phyloP scores from a whole-genome alignment of 2,113 vertebrate genomes.

The Cynocephalus volans region DNA sequence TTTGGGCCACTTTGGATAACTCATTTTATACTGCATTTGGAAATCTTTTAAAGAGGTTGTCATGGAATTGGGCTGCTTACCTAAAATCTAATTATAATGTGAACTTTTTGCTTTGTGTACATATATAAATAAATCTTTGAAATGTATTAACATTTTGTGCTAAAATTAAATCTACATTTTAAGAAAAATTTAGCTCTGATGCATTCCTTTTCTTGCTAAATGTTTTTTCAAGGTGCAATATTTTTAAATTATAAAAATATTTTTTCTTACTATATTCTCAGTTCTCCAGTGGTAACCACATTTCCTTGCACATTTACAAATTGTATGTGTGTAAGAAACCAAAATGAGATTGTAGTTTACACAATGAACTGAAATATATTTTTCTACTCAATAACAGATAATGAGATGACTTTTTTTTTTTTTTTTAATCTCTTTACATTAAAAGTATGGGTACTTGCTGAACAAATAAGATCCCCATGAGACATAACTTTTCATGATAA shows the following conservation, averaged over 20 bases:
- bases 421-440: background rate
- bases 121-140: slow-evolving; percentile 10
- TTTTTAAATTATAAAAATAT: slow-evolving; percentile 46
- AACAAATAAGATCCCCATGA: slow-evolving; percentile 32
- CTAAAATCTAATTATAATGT: slow-evolving; percentile 53
- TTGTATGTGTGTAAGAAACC: background rate
- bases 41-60: background rate
- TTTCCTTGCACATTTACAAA: slow-evolving; percentile 44
- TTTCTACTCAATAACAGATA: background rate
- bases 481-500: background rate
- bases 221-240: background rate
- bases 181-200: slow-evolving; percentile 40
- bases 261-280: background rate
- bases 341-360: slow-evolving; percentile 20
- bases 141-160: background rate
- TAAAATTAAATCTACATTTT: slow-evolving; percentile 45
- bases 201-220: background rate
- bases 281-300: background rate
- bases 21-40: background rate
- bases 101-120: background rate
- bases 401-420: background rate
- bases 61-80: background rate
- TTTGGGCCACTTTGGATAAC: background rate
- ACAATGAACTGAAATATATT: background rate
- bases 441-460: background rate